Evolutionary conservation across 2,113 vertebrate species (phyloP).

Genomic region (Arvicanthis niloticus): DNA sequence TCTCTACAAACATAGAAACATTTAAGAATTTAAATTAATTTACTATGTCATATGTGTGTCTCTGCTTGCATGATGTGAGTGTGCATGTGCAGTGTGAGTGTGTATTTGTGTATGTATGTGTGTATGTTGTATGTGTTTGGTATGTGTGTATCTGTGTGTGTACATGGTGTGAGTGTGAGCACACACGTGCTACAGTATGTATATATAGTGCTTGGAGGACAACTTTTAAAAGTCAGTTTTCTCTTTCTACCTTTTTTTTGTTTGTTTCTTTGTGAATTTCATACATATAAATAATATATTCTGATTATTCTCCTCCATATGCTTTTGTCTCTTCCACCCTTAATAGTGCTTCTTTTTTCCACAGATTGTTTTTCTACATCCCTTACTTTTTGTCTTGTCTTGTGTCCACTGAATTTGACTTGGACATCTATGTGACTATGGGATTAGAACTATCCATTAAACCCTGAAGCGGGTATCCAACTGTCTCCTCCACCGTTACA

Average conservation of each 20-base stretch:
- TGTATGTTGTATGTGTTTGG: too few species aligned
- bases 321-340: background rate
- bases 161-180: background rate
- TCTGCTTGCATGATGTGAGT: background rate
- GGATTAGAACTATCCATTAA: background rate
- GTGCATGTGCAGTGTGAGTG: background rate
- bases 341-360: background rate
- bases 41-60: too few species aligned
- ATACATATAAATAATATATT: background rate
- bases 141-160: background rate
- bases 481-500: too few species aligned
- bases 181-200: background rate
- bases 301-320: background rate
- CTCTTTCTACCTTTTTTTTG: background rate
- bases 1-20: background rate
- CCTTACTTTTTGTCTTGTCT: background rate
- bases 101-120: background rate
- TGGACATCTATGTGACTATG: background rate
- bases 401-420: background rate
- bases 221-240: background rate
- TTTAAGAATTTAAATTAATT: too few species aligned
- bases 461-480: background rate
- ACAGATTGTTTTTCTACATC: background rate
- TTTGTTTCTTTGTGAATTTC: background rate
- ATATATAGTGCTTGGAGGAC: background rate